Conservation (phyloP, 2,797 vertebrate genomes). For the Ispidina lecontei region DNA sequence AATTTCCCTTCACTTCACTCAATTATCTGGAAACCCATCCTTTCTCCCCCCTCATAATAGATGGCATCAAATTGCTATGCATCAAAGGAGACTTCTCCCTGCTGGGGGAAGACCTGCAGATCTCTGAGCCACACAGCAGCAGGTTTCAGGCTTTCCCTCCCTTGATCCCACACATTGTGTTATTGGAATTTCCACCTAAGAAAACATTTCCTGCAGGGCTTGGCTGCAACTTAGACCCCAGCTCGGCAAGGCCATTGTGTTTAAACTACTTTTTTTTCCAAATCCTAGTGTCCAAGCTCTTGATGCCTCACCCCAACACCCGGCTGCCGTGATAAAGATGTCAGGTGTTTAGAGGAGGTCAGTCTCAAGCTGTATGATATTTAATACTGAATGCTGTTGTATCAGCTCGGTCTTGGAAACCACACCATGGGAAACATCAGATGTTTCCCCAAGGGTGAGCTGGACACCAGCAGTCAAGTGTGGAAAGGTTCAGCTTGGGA, state of each 20-base stretch:
- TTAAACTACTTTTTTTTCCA: background rate
- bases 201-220: background rate
- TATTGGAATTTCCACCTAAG: background rate
- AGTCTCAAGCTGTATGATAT: background rate
- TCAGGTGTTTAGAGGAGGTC: background rate
- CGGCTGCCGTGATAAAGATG: background rate
- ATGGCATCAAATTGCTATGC: constrained; percentile 8
- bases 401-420: background rate
- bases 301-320: accelerated
- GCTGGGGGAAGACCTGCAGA: background rate
- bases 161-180: background rate
- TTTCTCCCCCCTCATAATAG: constrained; percentile 21
- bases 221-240: background rate
- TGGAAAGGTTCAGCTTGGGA: background rate
- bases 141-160: background rate
- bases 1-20: constrained; percentile 47
- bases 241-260: background rate
- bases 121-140: background rate
- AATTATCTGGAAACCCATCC: constrained; percentile 28
- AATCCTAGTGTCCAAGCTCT: background rate
- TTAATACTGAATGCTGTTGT: background rate
- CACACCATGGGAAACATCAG: background rate
- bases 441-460: background rate
- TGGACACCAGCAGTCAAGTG: background rate
- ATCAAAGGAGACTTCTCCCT: background rate